Evolutionary conservation across 35 echinoderm and acorn worm genomes (phyloP).

Genomic region (Ophioderma brevispina): DNA sequence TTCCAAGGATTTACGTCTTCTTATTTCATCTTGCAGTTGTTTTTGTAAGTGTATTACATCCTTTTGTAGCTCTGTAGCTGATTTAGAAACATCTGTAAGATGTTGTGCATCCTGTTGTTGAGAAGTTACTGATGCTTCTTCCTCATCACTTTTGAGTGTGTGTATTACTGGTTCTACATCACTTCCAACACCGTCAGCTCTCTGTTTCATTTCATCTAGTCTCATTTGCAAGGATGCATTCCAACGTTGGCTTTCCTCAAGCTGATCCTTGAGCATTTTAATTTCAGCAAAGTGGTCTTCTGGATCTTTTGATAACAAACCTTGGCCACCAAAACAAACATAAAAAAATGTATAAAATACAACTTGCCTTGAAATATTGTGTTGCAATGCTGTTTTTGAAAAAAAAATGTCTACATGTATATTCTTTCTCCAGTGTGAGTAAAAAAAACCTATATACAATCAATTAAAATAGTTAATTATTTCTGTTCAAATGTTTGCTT

Average conservation of each 20-base stretch:
- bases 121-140: not conserved
- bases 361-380: too few relatives aligned
- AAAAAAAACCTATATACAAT: too few relatives aligned
- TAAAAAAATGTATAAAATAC: too few relatives aligned
- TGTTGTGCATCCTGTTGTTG: not conserved
- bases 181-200: constrained; percentile 81
- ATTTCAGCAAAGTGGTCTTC: constrained; percentile 5
- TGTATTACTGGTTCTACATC: constrained; percentile 46
- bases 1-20: constrained; percentile 40
- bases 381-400: too few relatives aligned
- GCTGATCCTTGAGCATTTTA: constrained; percentile 17
- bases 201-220: constrained; percentile 46
- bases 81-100: constrained; percentile 26
- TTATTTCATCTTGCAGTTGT: too few relatives aligned
- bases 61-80: not conserved
- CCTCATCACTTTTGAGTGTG: constrained; percentile 12
- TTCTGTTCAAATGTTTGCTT: too few relatives aligned
- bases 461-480: too few relatives aligned
- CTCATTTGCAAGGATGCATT: constrained; percentile 43
- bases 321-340: too few relatives aligned
- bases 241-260: constrained; percentile 59
- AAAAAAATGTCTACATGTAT: too few relatives aligned
- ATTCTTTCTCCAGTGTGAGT: too few relatives aligned
- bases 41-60: constrained; percentile 41
- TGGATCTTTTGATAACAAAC: too few relatives aligned